Evolutionary conservation across 2,888 invertebrate species (phyloP).

Genomic region (Stenolophus ochropezus): DNA sequence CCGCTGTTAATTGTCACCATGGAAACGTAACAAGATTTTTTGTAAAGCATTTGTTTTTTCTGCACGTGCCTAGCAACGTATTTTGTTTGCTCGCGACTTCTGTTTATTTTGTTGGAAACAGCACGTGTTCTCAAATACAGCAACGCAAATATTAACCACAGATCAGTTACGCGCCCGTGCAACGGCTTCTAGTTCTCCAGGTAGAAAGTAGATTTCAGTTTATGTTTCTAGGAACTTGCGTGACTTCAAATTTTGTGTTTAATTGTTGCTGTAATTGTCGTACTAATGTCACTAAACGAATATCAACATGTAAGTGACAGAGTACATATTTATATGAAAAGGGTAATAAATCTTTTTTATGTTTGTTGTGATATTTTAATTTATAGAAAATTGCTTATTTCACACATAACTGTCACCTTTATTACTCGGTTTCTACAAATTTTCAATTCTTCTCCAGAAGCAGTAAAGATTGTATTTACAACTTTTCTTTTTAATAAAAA

Average conservation of each 20-base stretch:
- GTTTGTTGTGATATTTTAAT: no score
- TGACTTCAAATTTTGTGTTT: neutral
- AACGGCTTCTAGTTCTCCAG: constrained; percentile 14
- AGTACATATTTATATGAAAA: no score
- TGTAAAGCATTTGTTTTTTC: no score
- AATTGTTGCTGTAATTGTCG: neutral
- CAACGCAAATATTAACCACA: constrained; percentile 11
- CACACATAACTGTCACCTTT: no score
- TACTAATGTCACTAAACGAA: neutral
- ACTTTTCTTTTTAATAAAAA: no score
- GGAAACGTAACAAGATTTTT: no score
- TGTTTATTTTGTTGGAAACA: constrained; percentile 36
- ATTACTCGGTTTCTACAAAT: no score
- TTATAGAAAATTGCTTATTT: no score
- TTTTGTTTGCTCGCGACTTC: constrained; percentile 4
- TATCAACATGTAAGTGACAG: neutral
- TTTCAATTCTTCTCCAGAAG: no score
- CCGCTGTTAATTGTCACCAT: neutral
- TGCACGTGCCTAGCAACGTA: neutral
- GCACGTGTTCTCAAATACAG: constrained; percentile 32
- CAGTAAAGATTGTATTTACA: no score
- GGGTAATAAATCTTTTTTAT: no score
- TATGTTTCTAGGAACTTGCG: constrained; percentile 7
- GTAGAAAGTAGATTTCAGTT: constrained; percentile 32
- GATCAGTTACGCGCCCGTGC: constrained; percentile 16